A percentile compares a stretch with the other conserved stretches of the same genome.
phyloP scores from a whole-genome alignment of 2,888 invertebrate genomes.

The Autographa pulchrina region DNA sequence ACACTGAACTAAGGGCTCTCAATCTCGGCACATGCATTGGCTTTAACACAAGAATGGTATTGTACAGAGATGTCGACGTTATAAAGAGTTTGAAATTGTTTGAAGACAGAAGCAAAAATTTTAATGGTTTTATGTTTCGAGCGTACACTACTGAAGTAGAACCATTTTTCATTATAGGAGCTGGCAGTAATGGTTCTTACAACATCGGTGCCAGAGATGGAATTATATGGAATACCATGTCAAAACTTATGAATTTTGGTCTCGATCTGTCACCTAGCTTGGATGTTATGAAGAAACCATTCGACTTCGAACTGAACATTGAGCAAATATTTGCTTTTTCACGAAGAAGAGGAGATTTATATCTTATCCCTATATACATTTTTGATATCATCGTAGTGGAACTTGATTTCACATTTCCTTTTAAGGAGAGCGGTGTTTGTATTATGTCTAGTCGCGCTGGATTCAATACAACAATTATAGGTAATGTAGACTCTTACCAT shows the following conservation, averaged over 20 bases:
- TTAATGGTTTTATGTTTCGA: constrained; percentile 73
- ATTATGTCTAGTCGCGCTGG: constrained; percentile 77
- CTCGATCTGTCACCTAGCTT: constrained; percentile 72
- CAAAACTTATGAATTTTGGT: constrained; percentile 78
- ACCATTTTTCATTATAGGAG: constrained; percentile 72
- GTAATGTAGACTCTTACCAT: constrained; percentile 66
- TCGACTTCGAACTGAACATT: constrained; percentile 74
- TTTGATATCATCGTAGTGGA: constrained; percentile 78
- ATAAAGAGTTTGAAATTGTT: constrained; percentile 65
- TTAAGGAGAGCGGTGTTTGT: constrained; percentile 82
- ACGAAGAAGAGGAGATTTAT: constrained; percentile 76
- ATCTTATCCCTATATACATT: constrained; percentile 78
- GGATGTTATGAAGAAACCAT: constrained; percentile 66
- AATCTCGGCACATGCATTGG: constrained; percentile 80
- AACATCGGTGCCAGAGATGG: constrained; percentile 76
- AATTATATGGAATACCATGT: constrained; percentile 76
- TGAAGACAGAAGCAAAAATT: constrained; percentile 73
- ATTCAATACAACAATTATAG: constrained; percentile 78
- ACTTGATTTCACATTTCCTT: constrained; percentile 75
- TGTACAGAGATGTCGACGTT: constrained; percentile 55
- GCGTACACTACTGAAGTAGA: constrained; percentile 67
- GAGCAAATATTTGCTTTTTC: constrained; percentile 74
- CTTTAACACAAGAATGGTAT: constrained; percentile 62
- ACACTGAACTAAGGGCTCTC: constrained; percentile 68
- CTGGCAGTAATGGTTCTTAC: constrained; percentile 67